Conservation (phyloP, 2,797 vertebrate species). For the Malacoraja senta region DNA sequence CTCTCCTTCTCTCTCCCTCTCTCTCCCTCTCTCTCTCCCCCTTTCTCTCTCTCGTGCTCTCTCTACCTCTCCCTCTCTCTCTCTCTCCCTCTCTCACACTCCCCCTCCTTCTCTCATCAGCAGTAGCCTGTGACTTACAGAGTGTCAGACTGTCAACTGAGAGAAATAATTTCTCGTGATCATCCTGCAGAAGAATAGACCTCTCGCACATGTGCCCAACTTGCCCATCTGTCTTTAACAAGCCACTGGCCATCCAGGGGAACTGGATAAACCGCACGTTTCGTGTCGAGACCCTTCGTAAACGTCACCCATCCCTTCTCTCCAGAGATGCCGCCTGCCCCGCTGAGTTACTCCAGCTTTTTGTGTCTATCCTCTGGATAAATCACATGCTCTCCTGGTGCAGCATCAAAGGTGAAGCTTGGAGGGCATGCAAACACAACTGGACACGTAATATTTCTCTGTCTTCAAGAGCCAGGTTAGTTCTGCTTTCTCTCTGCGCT, state of each 20-base stretch:
- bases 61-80: no score
- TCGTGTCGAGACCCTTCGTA: no score
- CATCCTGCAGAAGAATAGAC: not conserved
- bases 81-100: no score
- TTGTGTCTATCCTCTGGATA: no score
- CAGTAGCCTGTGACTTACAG: not conserved
- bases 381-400: not conserved
- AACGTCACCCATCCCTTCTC: no score
- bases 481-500: not conserved
- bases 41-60: no score
- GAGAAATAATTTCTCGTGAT: not conserved
- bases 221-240: not conserved
- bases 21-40: no score
- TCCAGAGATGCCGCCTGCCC: no score
- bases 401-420: constrained; percentile 1
- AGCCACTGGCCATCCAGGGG: not conserved
- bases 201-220: no score
- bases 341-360: no score
- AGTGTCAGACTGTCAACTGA: not conserved
- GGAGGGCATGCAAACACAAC: not conserved
- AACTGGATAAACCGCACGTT: not conserved
- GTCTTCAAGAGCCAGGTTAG: not conserved
- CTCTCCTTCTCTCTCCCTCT: no score
- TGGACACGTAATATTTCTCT: not conserved
- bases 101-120: no score